Evolutionary conservation across 2,113 vertebrate genomes (phyloP), one percentile per base, ranked within the genome.

Genomic region (Actenoides hombroni): DNA sequence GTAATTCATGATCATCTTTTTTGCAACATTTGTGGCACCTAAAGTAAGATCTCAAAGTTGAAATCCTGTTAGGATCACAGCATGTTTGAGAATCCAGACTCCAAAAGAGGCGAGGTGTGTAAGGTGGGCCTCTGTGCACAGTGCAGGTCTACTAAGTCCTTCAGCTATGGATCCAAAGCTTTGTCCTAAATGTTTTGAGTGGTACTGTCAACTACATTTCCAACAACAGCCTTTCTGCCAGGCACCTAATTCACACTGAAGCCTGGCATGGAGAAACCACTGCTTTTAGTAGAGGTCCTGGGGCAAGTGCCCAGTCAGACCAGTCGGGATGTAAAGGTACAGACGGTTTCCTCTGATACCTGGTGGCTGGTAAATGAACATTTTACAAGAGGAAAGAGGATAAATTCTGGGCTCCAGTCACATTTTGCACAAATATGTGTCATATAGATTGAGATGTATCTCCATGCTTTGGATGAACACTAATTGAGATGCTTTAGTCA

Each of bases 351-450:
- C 14, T 26, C 35, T 26, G 7, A 44, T 60, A 65, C 12, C 31
- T 37, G 63, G 37, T 35, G 40, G 6, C 44, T 70, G 46, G 8
- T 54, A 25, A 80, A 65, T 23, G 37, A 76, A 63, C 7, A 20
- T 81, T 68, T 57, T 19, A 64, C 17, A 57, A 35, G 25, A 86
- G 24, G 26, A 64, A 85, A 57, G 31, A 33, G 2, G 7, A 54
- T 33, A 59, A 79, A n/a, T n/a, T 29, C 7, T 28, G 24, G 5
- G 12, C 5, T 59, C 31, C 91, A 31, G 14, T 67, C 18, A 46
- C 0, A 1, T 89, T 69, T 83, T 25, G 11, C 35, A 37, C 2
- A 0, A 42, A 12, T 4, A 4, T 48, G 7, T 44, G 25, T 25
- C 70, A 31, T 19, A 26, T 1, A 71, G 26, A 71, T 59, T 42